Evolutionary conservation across 2,888 invertebrate species (phyloP), one percentile per base, ranked within the genome.

Genomic region (Lapara coniferarum): DNA sequence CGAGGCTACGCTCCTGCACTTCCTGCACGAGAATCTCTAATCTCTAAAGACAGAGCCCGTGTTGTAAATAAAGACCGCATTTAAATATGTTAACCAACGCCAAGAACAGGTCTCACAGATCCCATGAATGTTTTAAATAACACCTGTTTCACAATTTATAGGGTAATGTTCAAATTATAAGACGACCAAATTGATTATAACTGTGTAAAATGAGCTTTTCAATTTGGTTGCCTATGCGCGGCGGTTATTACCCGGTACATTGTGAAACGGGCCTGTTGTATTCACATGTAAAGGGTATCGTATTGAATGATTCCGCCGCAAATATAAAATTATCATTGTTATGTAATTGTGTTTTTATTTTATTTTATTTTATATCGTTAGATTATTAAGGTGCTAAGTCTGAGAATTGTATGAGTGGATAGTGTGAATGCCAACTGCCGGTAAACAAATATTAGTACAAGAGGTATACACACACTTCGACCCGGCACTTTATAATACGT

Each of bases 1-100:
- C 89, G 99, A 99, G 91, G 98, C 99, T 10, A 98, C 97, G 67
- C 93, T 99, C 71, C 94, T 99, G 71, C 98, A 98, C 77, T 99
- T 99, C 90, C 94, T 99, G 77, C 98, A 98, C 78, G 93, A 93
- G 73, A 93, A 93, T 77, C 78, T 93, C 67, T 92, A 85, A 84
- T 12, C 19, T n/a, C n/a, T n/a, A n/a, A n/a, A n/a, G n/a, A 37
- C 14, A 58, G n/a, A 53, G 16, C 14, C 58, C 44, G n/a, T 59
- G 44, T 59, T 59, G 59, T 59, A 59, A 44, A 59, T 49, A 49
- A 46, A 63, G 12, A 46, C 46, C 19, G 63, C 49, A 63, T 63
- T 63, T 46, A 37, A 37, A 55, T 19, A 59, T 46, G 44, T 59
- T 59, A 59, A 59, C 59, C 59, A 30, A n/a, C 58, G 37, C 37